phyloP scores from a whole-genome alignment of 2,888 invertebrate genomes.

The Cancer borealis region DNA sequence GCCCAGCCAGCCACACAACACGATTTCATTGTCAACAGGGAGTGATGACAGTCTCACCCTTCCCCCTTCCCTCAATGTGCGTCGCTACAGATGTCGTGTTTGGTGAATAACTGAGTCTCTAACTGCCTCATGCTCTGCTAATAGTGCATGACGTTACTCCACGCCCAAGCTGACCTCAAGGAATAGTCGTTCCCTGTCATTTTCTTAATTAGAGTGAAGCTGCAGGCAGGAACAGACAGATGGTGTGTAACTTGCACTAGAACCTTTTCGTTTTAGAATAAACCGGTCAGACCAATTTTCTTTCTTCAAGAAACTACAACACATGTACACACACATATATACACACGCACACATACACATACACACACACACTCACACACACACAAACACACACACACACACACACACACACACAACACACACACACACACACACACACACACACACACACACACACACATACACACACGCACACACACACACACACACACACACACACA shows the following conservation, averaged over 20 bases:
- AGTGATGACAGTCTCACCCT: neutral
- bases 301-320: neutral
- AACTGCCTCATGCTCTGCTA: neutral
- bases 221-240: neutral
- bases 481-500: slow-evolving; percentile 1
- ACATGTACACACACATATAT: neutral
- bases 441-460: too few relatives aligned
- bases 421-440: slow-evolving; percentile 1
- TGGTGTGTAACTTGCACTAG: neutral
- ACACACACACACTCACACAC: neutral
- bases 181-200: neutral
- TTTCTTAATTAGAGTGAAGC: neutral
- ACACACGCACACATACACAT: too few relatives aligned
- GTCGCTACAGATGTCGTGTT: neutral
- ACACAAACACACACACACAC: neutral
- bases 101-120: neutral
- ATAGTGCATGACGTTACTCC: neutral
- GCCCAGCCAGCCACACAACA: neutral
- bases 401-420: neutral
- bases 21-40: neutral
- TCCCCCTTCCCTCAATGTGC: neutral
- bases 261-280: neutral
- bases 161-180: neutral
- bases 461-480: neutral
- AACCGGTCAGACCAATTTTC: neutral